Evolutionary conservation across 2,113 vertebrate genomes (phyloP).

Genomic region (Ibidorhyncha struthersii): DNA sequence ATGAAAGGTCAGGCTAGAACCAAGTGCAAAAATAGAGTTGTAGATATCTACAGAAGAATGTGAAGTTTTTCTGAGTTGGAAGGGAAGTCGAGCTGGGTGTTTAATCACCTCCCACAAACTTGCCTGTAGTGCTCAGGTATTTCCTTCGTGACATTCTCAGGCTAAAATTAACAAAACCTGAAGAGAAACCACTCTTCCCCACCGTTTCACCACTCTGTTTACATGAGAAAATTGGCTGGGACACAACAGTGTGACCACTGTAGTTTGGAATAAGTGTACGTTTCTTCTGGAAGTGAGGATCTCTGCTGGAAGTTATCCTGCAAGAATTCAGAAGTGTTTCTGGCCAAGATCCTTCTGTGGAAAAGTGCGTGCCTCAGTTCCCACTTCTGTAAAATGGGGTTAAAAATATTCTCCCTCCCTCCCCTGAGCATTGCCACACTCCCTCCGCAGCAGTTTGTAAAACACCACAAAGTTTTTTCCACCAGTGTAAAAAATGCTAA

Average conservation of each 20-base stretch:
- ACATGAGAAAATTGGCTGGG: neutral
- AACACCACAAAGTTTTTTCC: conserved; percentile 10
- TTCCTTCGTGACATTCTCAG: conserved; percentile 51
- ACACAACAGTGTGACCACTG: neutral
- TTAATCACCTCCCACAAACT: conserved; percentile 18
- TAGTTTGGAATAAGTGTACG: neutral
- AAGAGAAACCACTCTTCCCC: neutral
- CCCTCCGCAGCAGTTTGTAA: neutral
- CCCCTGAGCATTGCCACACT: neutral
- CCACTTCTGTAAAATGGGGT: conserved; percentile 48
- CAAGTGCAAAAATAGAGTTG: neutral
- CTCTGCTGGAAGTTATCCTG: neutral
- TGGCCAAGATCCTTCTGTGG: neutral
- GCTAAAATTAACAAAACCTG: conserved; percentile 41
- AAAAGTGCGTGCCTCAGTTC: conserved; percentile 2
- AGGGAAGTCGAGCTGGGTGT: neutral
- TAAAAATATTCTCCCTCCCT: conserved; percentile 29
- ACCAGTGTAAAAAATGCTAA: neutral
- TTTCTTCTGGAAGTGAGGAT: neutral
- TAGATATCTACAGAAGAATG: neutral
- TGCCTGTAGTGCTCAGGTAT: conserved; percentile 1
- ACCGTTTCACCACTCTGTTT: neutral
- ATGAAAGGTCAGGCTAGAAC: neutral
- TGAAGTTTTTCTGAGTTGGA: neutral
- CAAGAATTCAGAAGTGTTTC: neutral